Evolutionary conservation across 1,140 invertebrate species (phyloP).

Genomic region (Onthophagus taurus): DNA sequence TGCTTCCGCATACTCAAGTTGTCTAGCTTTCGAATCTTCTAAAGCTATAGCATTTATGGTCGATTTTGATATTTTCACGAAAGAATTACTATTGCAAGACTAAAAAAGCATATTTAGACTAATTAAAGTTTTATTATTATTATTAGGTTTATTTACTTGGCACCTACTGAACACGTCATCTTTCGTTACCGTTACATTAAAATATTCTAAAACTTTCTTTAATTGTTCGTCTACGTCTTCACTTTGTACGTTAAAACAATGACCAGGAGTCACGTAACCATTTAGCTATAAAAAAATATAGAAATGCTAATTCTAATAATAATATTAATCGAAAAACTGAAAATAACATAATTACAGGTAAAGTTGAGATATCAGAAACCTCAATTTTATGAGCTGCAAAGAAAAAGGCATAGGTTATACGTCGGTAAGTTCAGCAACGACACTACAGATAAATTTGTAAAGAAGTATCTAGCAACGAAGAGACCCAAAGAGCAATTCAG

Average conservation of each 20-base stretch:
- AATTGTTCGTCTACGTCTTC: slow-evolving; percentile 46
- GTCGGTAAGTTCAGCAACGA: too few species aligned
- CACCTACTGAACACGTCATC: slow-evolving; percentile 59
- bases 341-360: slow-evolving; percentile 3
- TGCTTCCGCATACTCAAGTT: slow-evolving; percentile 8
- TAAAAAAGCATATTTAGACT: slow-evolving; percentile 25
- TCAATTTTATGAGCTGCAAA: too few species aligned
- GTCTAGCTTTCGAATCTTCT: slow-evolving; percentile 9
- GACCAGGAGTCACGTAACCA: slow-evolving; percentile 39
- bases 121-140: not conserved
- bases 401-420: too few species aligned
- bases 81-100: slow-evolving; percentile 50
- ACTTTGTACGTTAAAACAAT: slow-evolving; percentile 43
- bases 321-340: slow-evolving; percentile 9
- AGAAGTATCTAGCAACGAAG: too few species aligned
- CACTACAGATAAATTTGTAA: too few species aligned
- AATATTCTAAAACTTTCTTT: slow-evolving; percentile 49
- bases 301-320: slow-evolving; percentile 13
- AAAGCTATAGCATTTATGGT: slow-evolving; percentile 38
- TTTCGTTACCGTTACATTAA: slow-evolving; percentile 48
- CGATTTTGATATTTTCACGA: slow-evolving; percentile 39
- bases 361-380: too few species aligned
- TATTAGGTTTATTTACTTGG: slow-evolving; percentile 35
- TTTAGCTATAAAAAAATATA: slow-evolving; percentile 36
- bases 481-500: too few species aligned